These are phyloP conservation scores for Drosophila fungiperda DNA, from an alignment of 2,888 invertebrate genomes.

Conservation along the genomic window DNA sequence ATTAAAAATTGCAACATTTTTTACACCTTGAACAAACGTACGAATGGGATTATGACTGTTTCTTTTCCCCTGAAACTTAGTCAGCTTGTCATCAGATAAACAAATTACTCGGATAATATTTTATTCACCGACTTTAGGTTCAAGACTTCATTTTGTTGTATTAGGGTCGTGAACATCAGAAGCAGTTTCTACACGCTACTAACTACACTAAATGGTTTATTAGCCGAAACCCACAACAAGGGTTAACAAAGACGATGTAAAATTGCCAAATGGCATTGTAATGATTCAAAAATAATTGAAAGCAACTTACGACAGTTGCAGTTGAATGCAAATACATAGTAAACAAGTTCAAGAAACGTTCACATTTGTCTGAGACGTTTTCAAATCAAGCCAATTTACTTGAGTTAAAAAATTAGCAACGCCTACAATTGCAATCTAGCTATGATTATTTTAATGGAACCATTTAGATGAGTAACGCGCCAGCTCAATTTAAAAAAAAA, in stretches of 20 bases:
- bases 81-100: constrained; percentile 5
- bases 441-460: neutral
- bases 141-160: constrained; percentile 34
- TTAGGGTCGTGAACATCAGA: constrained; percentile 66
- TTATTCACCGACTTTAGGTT: constrained; percentile 49
- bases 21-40: constrained; percentile 30
- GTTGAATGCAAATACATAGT: constrained; percentile 5
- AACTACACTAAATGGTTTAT: constrained; percentile 74
- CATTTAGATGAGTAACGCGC: neutral
- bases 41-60: neutral
- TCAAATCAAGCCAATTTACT: constrained; percentile 20
- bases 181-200: constrained; percentile 70
- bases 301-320: constrained; percentile 20
- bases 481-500: neutral
- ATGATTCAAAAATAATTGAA: constrained; percentile 10
- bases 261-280: constrained; percentile 46
- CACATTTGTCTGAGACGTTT: constrained; percentile 7
- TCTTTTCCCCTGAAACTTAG: constrained; percentile 10
- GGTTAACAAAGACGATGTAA: constrained; percentile 14
- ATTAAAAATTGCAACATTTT: constrained; percentile 64
- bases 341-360: constrained; percentile 4
- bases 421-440: neutral
- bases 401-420: constrained; percentile 7
- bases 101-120: constrained; percentile 5
- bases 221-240: constrained; percentile 52